Conservation (phyloP, 2,888 invertebrate species). For the Ceriagrion tenellum region DNA sequence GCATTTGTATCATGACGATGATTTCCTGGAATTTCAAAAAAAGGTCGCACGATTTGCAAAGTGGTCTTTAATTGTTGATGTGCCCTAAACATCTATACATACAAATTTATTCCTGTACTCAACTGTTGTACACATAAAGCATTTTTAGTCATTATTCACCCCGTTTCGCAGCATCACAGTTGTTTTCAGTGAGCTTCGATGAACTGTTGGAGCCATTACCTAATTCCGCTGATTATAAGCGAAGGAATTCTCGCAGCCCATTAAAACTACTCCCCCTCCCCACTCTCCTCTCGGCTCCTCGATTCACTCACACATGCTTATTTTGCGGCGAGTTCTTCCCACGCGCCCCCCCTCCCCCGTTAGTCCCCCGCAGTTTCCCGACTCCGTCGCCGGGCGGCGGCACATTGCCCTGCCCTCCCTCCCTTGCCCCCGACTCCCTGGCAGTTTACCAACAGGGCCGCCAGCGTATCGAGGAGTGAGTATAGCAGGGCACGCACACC, state of each 20-base stretch:
- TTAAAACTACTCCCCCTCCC: background rate
- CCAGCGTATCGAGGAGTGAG: background rate
- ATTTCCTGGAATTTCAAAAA: no score
- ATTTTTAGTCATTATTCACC: background rate
- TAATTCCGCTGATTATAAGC: background rate
- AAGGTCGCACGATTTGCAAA: no score
- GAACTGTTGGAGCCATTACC: background rate
- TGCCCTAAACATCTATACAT: no score
- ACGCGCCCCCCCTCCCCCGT: slow-evolving; percentile 33
- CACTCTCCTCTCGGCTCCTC: background rate
- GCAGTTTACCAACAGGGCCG: slow-evolving; percentile 34
- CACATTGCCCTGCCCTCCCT: background rate
- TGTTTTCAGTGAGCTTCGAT: background rate
- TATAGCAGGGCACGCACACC: slow-evolving; percentile 33
- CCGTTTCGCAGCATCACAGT: background rate
- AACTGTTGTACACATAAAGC: no score
- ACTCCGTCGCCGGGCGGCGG: background rate
- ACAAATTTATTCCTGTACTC: no score
- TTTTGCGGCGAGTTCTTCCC: slow-evolving; percentile 13
- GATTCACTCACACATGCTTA: background rate
- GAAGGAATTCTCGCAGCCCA: background rate
- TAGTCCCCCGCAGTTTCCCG: slow-evolving; percentile 19
- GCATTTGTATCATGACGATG: no score
- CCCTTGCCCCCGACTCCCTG: no score
- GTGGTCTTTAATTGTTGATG: no score